Evolutionary conservation across 2,888 invertebrate genomes (phyloP), one percentile per base, ranked within the genome.

Genomic region (Pteria penguin): DNA sequence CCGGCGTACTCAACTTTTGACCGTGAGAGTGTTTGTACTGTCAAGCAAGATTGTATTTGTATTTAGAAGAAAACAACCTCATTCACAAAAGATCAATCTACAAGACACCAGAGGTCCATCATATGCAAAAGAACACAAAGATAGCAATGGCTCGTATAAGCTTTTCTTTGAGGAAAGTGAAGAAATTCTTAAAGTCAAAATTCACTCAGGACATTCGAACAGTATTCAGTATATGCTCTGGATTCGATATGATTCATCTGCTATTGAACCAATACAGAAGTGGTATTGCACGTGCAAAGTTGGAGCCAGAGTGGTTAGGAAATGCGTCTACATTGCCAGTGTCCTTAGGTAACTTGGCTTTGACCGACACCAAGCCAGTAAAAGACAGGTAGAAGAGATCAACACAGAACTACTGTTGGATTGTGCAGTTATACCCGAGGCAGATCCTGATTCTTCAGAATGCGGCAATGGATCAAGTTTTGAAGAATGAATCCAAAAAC

Each of bases 261-360:
- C n/a, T n/a, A n/a, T n/a, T n/a, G n/a, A n/a, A n/a, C n/a, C n/a
- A n/a, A n/a, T n/a, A n/a, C 4, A 8, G n/a, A 60, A 54, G 5
- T 76, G 72, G 72, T 72, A 67, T 26, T 76, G 76, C 36, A 55
- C 55, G 24, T 74, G 68, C 55, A 52, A 55, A 57, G 55, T 66
- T 29, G 76, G 72, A 14, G 61, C 72, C 1, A 31, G 72, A 14
- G 72, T 72, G 18, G 72, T 76, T 0, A 72, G 76, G 1, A 45
- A 63, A 5, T 76, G 71, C 29, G 66, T 68, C 1, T 72, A 76
- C 63, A 26, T 72, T 52, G 76, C 76, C 4, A 60, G 66, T n/a
- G 68, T 68, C 18, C 22, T 76, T 0, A 72, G 76, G 76, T 76
- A 72, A 8, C 22, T 60, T 5, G 33, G 24, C 3, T 69, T 36